Evolutionary conservation across 2,113 vertebrate genomes (phyloP).

Genomic region (Dolichotis patagonum): DNA sequence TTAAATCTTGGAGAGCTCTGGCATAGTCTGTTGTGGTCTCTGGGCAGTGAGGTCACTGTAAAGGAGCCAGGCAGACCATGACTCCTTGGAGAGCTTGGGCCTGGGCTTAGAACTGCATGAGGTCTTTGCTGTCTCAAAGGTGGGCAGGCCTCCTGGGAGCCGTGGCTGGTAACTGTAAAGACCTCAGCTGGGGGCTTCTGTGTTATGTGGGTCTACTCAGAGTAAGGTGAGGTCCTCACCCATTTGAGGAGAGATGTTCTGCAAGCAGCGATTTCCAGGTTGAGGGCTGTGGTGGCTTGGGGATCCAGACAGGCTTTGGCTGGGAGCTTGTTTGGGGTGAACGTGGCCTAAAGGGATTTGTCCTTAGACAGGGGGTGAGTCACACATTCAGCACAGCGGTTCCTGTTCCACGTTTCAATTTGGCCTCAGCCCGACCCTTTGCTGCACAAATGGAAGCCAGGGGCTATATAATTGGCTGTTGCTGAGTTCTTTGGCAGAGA

Average conservation of each 20-base stretch:
- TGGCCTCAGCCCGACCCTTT: background rate
- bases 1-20: slow-evolving; percentile 18
- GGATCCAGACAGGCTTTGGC: background rate
- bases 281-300: background rate
- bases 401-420: slow-evolving; percentile 67
- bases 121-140: background rate
- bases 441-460: slow-evolving; percentile 46
- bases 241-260: background rate
- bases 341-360: slow-evolving; percentile 66
- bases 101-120: background rate
- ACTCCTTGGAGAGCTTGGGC: background rate
- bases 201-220: background rate
- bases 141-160: background rate
- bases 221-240: background rate
- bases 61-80: background rate
- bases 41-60: background rate
- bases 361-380: slow-evolving; percentile 62
- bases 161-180: background rate
- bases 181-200: background rate
- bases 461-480: slow-evolving; percentile 21
- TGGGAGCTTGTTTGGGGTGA: slow-evolving; percentile 40
- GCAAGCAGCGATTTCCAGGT: background rate
- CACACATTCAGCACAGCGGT: slow-evolving; percentile 1
- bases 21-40: background rate
- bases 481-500: slow-evolving; percentile 57